Evolutionary conservation across 2,888 invertebrate genomes (phyloP).

Genomic region (Dimorphilus gyrociliatus): DNA sequence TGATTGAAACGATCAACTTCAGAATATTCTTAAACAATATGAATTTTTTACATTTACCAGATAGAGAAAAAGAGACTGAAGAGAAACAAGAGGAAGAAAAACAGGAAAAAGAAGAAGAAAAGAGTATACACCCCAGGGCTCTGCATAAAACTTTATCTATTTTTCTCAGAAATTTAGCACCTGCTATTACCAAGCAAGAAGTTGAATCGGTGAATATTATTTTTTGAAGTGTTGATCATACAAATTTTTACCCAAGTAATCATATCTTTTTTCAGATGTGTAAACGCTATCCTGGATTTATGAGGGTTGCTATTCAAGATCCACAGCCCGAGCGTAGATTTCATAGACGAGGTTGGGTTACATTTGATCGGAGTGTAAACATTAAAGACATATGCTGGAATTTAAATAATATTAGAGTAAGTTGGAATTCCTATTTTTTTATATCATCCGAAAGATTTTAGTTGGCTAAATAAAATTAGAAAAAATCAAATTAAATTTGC

Average conservation of each 20-base stretch:
- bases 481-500: background rate
- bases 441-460: too few relatives aligned
- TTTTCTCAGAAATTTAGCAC: conserved; percentile 83
- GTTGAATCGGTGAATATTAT: conserved; percentile 63
- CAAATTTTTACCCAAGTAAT: too few relatives aligned
- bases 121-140: conserved; percentile 35
- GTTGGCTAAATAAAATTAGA: too few relatives aligned
- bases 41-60: background rate
- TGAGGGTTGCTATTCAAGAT: conserved; percentile 88
- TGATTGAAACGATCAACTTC: background rate
- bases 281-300: conserved; percentile 62
- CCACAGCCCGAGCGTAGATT: conserved; percentile 88
- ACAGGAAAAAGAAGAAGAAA: conserved; percentile 13
- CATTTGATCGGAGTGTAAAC: conserved; percentile 85
- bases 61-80: conserved; percentile 5
- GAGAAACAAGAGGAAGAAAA: conserved; percentile 9
- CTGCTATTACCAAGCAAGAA: conserved; percentile 86
- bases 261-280: conserved; percentile 55
- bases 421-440: conserved; percentile 12
- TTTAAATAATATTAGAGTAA: conserved; percentile 74
- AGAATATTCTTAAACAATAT: background rate
- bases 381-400: conserved; percentile 99
- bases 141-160: conserved; percentile 92
- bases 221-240: background rate
- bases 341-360: conserved; percentile 94